Evolutionary conservation across 2,113 vertebrate genomes (phyloP), one percentile per base, ranked within the genome.

Genomic region (Meles meles): DNA sequence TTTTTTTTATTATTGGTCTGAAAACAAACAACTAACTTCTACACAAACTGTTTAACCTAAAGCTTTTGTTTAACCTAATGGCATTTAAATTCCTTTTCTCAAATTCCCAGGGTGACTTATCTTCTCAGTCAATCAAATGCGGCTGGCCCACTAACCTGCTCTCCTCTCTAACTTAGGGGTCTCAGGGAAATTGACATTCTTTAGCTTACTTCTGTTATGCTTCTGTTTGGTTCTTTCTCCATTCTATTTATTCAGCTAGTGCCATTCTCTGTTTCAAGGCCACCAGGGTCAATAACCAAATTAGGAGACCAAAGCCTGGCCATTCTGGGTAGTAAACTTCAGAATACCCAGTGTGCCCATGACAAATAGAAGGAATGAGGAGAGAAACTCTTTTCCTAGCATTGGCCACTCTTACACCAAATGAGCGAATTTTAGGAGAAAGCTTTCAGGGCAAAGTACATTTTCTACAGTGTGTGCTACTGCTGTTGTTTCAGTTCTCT

Each of bases 41-140:
- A 87, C 69, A 90, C 42, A 67, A 90, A 97, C 84, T 88, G 63
- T 97, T 98, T 97, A 98, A 97, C 57, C 80, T 65, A 90, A 96
- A 98, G 76, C 42, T 42, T 96, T 97, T 97, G 96, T 98, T 98
- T 97, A 97, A 96, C 72, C 90, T 97, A 97, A 96, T 96, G 88
- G 95, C 94, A 96, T 94, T 98, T 98, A 98, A 90, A 98, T 95
- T 97, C 95, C 90, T 96, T 95, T 92, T 39, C 84, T 93, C 25
- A 77, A 69, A 96, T 98, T 98, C 90, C 94, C 94, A 95, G 92
- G 14, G 90, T 92, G 92, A 90, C 84, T 98, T 98, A 97, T 98
- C 97, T 97, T 44, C 14, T 61, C 5, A 67, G 92, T 96, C 92
- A 96, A 96, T 98, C 97, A 98, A 42, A 27, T 69, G 52, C 87